Conservation (phyloP, 30 jellyfish, hydroid and myxozoan species). For the Chrysaora quinquecirrha region DNA sequence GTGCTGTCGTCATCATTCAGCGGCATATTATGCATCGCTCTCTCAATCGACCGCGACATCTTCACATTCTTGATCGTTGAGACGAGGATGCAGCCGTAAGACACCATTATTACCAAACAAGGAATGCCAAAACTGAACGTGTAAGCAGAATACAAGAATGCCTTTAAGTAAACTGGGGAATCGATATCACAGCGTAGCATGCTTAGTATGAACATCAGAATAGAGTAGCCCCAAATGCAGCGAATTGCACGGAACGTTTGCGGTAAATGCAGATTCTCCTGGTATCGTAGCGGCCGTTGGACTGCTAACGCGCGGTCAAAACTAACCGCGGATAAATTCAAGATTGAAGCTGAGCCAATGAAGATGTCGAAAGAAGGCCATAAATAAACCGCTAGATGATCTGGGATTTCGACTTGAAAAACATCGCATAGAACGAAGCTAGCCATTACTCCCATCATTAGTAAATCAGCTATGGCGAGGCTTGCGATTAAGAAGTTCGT, state of each 20-base stretch:
- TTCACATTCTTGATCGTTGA: conserved; percentile 42
- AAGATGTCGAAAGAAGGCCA: conserved; percentile 68
- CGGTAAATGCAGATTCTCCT: conserved; percentile 11
- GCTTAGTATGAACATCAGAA: conserved; percentile 18
- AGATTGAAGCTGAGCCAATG: conserved; percentile 79
- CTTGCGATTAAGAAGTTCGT: conserved; percentile 71
- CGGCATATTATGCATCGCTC: conserved; percentile 21
- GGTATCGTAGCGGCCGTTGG: conserved; percentile 62
- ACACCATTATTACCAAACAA: conserved; percentile 27
- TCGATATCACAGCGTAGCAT: conserved; percentile 49
- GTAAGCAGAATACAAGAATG: conserved; percentile 29
- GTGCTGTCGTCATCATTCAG: background rate
- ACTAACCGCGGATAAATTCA: conserved; percentile 86
- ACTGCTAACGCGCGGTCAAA: conserved; percentile 85
- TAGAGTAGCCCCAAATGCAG: conserved; percentile 66
- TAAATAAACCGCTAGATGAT: conserved; percentile 3
- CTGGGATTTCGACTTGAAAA: conserved; percentile 34
- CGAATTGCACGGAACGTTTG: conserved; percentile 23
- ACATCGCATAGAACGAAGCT: conserved; percentile 43
- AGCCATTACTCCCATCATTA: conserved; percentile 67
- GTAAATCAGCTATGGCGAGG: conserved; percentile 72
- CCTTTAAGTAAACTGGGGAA: conserved; percentile 18
- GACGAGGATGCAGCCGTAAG: conserved; percentile 45
- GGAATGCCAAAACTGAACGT: conserved; percentile 55
- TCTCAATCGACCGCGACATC: conserved; percentile 42